Base-by-base conservation (phyloP, 2,113 vertebrate species). In the Chloebia gouldiae region DNA sequence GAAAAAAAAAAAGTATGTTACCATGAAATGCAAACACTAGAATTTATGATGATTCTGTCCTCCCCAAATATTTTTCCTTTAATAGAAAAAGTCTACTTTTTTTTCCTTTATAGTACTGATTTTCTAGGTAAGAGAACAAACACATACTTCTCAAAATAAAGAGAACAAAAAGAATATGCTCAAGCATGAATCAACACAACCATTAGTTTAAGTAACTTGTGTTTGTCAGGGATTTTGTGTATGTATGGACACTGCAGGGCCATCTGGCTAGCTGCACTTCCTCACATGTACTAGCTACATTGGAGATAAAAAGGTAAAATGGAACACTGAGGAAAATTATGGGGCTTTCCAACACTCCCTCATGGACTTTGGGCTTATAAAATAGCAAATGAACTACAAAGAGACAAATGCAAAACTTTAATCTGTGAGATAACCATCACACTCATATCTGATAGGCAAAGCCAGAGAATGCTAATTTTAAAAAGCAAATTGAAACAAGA, bases 281-380 rank as follows among this genome's bases (percentile, higher is more conserved):
- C 86, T 49, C 86, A 93, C 18, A 65, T 94, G 44, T 96, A 76
- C 95, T 97, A 60, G 88, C 84, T 97, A 64, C 96, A 94, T 89
- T 87, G 89, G 66, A 97, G 91, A 96, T 96, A 78, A 93, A 97
- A 97, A 96, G 90, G 92, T 92, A 85, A 95, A 97, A 97, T 49
- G 54, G 88, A 97, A 83, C 71, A 94, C 15, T 85, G 50, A 94
- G 92, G 94, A 97, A 97, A 97, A 97, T 97, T 97, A 92, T 94
- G 93, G 97, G 97, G 93, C 96, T 98, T 97, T 98, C 97, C 97
- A 24, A 86, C 93, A 96, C 90, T 98, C 97, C 96, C 97, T 95
- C 73, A 47, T 97, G 97, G 95, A 97, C 89, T 97, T 90, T 84
- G 93, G 91, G 51, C 94, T 94, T 97, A 95, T 97, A 98, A 97